phyloP scores from a whole-genome alignment of 2,888 invertebrate species.

The Andrena trimmerana region DNA sequence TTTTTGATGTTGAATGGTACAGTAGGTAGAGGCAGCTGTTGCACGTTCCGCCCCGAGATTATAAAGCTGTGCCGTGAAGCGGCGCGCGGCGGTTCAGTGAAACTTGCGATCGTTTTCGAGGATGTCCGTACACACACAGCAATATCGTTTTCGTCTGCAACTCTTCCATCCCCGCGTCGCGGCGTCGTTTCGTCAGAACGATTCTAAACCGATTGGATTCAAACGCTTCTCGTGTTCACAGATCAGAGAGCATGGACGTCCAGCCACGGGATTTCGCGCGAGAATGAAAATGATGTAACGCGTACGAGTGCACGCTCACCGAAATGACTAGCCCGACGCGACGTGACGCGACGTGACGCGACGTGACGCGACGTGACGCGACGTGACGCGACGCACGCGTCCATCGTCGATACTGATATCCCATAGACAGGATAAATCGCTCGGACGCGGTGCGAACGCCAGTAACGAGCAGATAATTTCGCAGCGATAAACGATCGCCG shows the following conservation, averaged over 20 bases:
- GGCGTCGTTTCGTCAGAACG: not conserved
- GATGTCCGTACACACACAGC: not conserved
- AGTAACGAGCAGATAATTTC: slow-evolving; percentile 44
- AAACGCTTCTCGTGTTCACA: not conserved
- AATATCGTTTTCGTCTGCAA: not conserved
- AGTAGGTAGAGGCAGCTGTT: slow-evolving; percentile 56
- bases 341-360: no score
- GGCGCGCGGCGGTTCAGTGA: slow-evolving; percentile 23
- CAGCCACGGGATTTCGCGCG: not conserved
- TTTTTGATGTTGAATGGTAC: slow-evolving; percentile 45
- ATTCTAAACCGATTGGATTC: not conserved
- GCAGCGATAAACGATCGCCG: slow-evolving; percentile 42
- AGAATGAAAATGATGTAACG: slow-evolving; percentile 23
- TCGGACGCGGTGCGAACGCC: slow-evolving; percentile 19
- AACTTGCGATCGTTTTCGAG: slow-evolving; percentile 14
- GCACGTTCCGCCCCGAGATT: slow-evolving; percentile 51
- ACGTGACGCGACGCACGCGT: not conserved
- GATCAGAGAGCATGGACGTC: not conserved
- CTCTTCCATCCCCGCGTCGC: not conserved
- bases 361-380: not conserved
- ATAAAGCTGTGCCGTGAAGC: slow-evolving; percentile 27
- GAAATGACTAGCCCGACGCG: not conserved
- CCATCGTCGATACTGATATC: slow-evolving; percentile 30
- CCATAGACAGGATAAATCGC: slow-evolving; percentile 24
- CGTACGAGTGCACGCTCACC: slow-evolving; percentile 14